Conservation (phyloP, 2,888 invertebrate species). For the Nymphalis c-album region DNA sequence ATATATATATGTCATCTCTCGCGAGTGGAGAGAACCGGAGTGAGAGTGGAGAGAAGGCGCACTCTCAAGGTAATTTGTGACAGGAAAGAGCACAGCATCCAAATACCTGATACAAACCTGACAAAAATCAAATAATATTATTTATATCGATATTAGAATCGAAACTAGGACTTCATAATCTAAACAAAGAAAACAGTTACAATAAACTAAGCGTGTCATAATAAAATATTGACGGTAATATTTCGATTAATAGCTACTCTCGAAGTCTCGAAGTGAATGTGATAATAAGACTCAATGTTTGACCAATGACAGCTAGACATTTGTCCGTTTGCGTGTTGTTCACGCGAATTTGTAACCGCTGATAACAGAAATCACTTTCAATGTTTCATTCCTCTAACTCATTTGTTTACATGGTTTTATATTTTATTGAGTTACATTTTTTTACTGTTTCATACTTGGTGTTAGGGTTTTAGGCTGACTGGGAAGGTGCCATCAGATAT, state of each 20-base stretch:
- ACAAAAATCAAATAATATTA: too few species aligned
- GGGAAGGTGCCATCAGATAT: too few species aligned
- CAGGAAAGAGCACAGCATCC: too few species aligned
- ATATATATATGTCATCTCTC: too few species aligned
- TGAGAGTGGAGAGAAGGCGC: too few species aligned
- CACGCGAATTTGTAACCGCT: slow-evolving; percentile 29
- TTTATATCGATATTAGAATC: too few species aligned
- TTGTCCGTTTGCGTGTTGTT: slow-evolving; percentile 29
- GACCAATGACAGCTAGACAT: slow-evolving; percentile 21
- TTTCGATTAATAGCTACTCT: not conserved
- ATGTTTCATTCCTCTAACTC: slow-evolving; percentile 23
- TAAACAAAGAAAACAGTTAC: not conserved
- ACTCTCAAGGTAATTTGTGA: too few species aligned
- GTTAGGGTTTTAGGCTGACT: too few species aligned
- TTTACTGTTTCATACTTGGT: too few species aligned
- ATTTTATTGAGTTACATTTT: slow-evolving; percentile 16
- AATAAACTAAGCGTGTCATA: not conserved
- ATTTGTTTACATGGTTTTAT: slow-evolving; percentile 13
- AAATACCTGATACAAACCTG: too few species aligned
- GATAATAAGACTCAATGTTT: slow-evolving; percentile 11
- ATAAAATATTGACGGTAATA: not conserved
- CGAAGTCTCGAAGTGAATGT: not conserved
- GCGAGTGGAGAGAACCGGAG: too few species aligned
- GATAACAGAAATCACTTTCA: slow-evolving; percentile 23
- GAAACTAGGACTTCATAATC: too few species aligned